A percentile compares a stretch with the other conserved stretches of the same genome.
phyloP scores from a whole-genome alignment of 2,888 invertebrate genomes.

The Choreutis nemorana region DNA sequence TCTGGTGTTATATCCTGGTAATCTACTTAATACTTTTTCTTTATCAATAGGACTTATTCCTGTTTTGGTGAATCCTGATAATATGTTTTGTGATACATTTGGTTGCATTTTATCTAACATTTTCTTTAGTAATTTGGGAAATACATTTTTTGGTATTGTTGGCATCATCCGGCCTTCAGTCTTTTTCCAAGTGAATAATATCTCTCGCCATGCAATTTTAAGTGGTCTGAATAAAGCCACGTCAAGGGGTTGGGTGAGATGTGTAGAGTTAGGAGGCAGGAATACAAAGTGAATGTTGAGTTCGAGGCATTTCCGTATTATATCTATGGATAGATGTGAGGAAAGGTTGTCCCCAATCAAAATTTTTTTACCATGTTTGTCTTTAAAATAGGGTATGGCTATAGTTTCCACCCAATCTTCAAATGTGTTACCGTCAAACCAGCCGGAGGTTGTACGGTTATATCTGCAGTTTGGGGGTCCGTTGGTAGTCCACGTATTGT shows the following conservation, averaged over 20 bases:
- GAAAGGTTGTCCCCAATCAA: constrained; percentile 31
- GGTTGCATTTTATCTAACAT: constrained; percentile 8
- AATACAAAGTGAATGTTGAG: constrained; percentile 26
- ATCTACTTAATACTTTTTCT: constrained; percentile 1
- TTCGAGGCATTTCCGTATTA: constrained; percentile 21
- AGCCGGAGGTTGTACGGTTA: constrained; percentile 26
- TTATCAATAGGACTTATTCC: no score
- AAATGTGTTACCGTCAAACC: constrained; percentile 25
- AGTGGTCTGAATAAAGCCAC: constrained; percentile 23
- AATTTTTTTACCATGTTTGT: constrained; percentile 18
- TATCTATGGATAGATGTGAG: constrained; percentile 19
- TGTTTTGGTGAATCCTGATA: constrained; percentile 1
- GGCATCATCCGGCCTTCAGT: constrained; percentile 10
- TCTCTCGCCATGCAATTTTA: constrained; percentile 18
- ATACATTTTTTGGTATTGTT: constrained; percentile 12
- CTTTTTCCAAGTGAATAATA: constrained; percentile 14
- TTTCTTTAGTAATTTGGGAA: constrained; percentile 12
- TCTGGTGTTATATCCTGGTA: no score
- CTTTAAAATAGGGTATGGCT: constrained; percentile 13
- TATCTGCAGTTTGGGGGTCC: constrained; percentile 29
- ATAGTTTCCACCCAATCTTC: constrained; percentile 21
- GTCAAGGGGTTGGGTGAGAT: constrained; percentile 25
- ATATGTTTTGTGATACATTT: constrained; percentile 8
- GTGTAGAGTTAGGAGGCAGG: constrained; percentile 24
- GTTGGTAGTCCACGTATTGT: constrained; percentile 25